Evolutionary conservation across 2,113 vertebrate genomes (phyloP).

Genomic region (Saguinus imperator): DNA sequence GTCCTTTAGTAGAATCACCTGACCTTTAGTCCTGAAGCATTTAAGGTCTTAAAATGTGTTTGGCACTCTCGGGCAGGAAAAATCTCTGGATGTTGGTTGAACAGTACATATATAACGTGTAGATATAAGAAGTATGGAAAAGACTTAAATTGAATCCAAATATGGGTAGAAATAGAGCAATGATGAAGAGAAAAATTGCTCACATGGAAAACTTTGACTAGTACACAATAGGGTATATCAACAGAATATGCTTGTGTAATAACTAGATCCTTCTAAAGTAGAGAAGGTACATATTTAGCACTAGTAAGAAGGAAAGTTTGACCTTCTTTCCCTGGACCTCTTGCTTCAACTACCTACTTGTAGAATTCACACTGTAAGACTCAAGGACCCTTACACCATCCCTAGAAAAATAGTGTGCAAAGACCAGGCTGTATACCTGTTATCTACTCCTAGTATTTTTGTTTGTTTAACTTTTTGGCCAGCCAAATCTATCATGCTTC

Average conservation of each 20-base stretch:
- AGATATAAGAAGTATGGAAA: background rate
- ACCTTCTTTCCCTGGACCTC: background rate
- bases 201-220: background rate
- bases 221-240: background rate
- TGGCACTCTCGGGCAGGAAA: background rate
- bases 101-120: background rate
- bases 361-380: background rate
- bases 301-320: background rate
- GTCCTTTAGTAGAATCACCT: background rate
- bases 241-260: background rate
- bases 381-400: background rate
- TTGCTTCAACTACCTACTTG: background rate
- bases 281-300: background rate
- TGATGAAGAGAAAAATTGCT: background rate
- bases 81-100: background rate
- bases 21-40: background rate
- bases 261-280: background rate
- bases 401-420: background rate
- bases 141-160: background rate
- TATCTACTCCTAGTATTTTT: background rate
- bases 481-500: background rate
- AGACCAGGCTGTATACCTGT: background rate
- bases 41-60: background rate
- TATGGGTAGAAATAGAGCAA: background rate
- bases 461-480: background rate